phyloP scores from a whole-genome alignment of 2,797 vertebrate species.

The Molossus molossus region DNA sequence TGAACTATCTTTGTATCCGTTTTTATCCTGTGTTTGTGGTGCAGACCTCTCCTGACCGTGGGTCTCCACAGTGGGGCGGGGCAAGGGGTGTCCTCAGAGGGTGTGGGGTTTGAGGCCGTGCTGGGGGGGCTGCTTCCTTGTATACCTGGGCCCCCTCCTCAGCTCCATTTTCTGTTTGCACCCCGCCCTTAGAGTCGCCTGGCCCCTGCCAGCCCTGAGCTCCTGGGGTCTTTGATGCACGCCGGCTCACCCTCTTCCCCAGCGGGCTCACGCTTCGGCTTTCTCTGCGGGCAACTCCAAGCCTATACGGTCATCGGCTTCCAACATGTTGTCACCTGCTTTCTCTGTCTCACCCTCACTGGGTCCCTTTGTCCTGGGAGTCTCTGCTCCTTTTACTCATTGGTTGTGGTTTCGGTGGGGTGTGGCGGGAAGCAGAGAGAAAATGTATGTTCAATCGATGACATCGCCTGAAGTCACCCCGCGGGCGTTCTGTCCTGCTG shows the following conservation, averaged over 20 bases:
- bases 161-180: neutral
- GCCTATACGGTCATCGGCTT: neutral
- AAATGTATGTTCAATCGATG: no score
- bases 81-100: no score
- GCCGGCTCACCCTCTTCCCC: neutral
- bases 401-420: no score
- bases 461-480: no score
- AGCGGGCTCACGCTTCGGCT: neutral
- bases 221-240: neutral
- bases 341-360: neutral
- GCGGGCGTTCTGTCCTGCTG: no score
- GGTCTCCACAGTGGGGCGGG: no score
- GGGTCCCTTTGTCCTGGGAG: no score
- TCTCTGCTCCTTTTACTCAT: no score
- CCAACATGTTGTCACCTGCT: neutral
- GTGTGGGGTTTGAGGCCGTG: neutral
- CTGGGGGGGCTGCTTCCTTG: neutral
- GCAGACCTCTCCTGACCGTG: neutral
- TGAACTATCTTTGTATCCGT: fast-evolving
- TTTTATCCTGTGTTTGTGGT: neutral
- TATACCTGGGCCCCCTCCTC: neutral
- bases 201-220: fast-evolving
- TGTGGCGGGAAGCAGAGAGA: no score
- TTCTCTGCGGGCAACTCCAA: fast-evolving
- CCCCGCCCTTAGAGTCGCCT: neutral